Conservation (phyloP, 2,113 vertebrate species). For the Hydrochoerus hydrochaeris region DNA sequence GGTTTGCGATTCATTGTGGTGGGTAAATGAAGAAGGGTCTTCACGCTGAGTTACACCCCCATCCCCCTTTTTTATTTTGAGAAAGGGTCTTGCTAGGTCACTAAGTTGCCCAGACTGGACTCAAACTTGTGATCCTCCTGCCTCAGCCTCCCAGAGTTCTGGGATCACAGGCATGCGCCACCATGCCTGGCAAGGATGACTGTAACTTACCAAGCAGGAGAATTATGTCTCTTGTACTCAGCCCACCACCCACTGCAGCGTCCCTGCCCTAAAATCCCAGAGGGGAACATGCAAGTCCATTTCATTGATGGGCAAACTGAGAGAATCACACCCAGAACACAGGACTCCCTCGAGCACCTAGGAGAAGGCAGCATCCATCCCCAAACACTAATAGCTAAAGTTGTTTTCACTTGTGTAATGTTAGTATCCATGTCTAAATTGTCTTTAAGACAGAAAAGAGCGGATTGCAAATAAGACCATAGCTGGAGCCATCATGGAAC, state of each 20-base stretch:
- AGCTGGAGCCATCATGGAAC: slow-evolving; percentile 64
- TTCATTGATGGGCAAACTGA: neutral
- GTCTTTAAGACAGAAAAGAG: slow-evolving; percentile 55
- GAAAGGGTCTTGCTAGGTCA: neutral
- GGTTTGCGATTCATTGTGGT: neutral
- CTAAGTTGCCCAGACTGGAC: neutral
- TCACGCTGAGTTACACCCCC: neutral
- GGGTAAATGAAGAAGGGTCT: neutral
- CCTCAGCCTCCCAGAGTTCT: neutral
- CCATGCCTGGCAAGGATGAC: neutral
- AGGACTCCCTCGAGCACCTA: neutral
- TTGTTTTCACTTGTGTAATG: neutral
- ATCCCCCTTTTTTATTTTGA: neutral
- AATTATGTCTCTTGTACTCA: neutral
- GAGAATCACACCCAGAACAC: neutral
- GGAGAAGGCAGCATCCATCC: neutral
- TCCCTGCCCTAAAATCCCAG: neutral
- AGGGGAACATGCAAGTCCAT: neutral
- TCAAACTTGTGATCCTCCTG: neutral
- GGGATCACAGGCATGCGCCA: neutral
- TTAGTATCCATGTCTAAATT: slow-evolving; percentile 55
- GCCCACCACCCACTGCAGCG: neutral
- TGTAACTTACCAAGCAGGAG: neutral
- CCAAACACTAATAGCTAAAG: neutral
- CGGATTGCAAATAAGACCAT: neutral